These are phyloP conservation scores for Trachythela sp. DNA, from an alignment of 64 coral and sea anemone species.

Conservation along the genomic window DNA sequence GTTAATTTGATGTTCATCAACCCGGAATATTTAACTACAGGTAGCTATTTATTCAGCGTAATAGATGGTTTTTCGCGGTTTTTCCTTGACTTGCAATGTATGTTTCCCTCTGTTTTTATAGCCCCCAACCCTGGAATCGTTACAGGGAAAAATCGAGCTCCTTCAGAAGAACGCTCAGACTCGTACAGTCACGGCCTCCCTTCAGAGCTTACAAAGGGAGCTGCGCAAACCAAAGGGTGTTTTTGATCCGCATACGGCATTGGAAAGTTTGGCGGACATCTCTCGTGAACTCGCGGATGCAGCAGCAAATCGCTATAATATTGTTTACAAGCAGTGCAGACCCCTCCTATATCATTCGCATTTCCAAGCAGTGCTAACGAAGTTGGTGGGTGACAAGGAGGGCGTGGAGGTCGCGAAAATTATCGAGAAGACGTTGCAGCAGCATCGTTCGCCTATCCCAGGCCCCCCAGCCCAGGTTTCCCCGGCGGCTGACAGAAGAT, in stretches of 20 bases:
- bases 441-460: background rate
- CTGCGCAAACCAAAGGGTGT: slow-evolving; percentile 29
- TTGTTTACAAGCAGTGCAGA: slow-evolving; percentile 35
- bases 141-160: slow-evolving; percentile 32
- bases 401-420: slow-evolving; percentile 53
- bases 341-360: slow-evolving; percentile 12
- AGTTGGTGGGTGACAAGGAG: slow-evolving; percentile 49
- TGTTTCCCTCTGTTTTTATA: too few relatives aligned
- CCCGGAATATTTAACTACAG: background rate
- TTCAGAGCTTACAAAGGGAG: slow-evolving; percentile 28
- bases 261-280: slow-evolving; percentile 40
- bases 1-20: background rate
- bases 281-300: slow-evolving; percentile 12
- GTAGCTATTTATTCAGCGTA: background rate
- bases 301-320: slow-evolving; percentile 16
- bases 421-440: slow-evolving; percentile 32
- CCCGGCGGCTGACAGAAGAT: slow-evolving; percentile 13
- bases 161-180: slow-evolving; percentile 1
- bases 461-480: background rate
- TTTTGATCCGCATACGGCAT: slow-evolving; percentile 41
- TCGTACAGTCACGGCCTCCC: slow-evolving; percentile 28
- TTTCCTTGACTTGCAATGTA: slow-evolving; percentile 27
- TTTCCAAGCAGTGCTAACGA: slow-evolving; percentile 29
- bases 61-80: background rate
- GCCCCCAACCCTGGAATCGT: background rate